Evolutionary conservation across 2,797 vertebrate genomes (phyloP), one percentile per base, ranked within the genome.

Genomic region (Syngnathus rostellatus): DNA sequence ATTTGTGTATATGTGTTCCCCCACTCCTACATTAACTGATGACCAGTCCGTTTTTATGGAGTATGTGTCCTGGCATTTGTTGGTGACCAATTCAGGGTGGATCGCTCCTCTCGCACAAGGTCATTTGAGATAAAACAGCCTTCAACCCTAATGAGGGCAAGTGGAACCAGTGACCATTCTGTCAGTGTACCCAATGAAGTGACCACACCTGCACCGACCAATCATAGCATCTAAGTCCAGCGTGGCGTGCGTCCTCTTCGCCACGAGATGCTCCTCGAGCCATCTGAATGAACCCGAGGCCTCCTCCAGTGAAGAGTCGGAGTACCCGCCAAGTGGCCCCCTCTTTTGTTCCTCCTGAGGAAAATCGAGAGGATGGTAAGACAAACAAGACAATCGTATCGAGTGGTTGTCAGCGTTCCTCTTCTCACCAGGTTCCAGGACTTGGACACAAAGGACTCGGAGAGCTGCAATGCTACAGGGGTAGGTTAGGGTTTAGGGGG

Each of bases 201-300:
- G 11, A 23, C 10, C 12, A 16, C 60, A 43, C 9, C 1, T 39
- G 17, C 41, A 62, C 60, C 21, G 23, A 62, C 60, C 60, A 25
- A 62, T 62, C 60, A 62, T 46, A 14, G 60, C 12, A 14, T 62
- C 60, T 7, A 62, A 23, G 21, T 62, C 60, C 41, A 45, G 60
- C 3, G 41, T 23, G 23, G 12, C 60, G 0, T 25, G 21, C 7
- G 41, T 62, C 60, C 21, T 62, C 41, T 45, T 45, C 12, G 45
- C 21, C 21, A 25, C 39, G 12, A 6, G 59, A 41, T 61, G 59
- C 59, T 37, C 12, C 39, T 61, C 39, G n/a, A 39, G 31, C 38
- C 37, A 6, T 14, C 59, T 16, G 19, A 37, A 37, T 8, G 31
- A 37, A 8, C 55, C 55, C 55, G 55, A 58, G 23, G 31, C 55